These are phyloP conservation scores for Chunga burmeisteri DNA, from an alignment of 2,113 vertebrate genomes.

Conservation along the genomic window DNA sequence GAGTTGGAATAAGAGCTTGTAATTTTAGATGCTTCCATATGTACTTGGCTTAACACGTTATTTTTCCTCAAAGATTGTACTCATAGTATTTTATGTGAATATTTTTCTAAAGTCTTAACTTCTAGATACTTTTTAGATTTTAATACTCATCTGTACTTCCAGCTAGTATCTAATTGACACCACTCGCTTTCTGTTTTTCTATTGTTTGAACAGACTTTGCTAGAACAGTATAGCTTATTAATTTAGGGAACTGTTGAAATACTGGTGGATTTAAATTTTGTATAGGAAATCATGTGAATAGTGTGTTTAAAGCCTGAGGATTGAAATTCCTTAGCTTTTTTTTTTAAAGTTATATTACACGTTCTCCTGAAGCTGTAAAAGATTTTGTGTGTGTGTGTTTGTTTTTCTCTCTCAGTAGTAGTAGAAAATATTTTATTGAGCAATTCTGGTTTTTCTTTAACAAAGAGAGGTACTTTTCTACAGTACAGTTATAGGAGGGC, in stretches of 20 bases:
- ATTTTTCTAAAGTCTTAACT: constrained; percentile 37
- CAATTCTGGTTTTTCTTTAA: not conserved
- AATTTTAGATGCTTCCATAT: constrained; percentile 55
- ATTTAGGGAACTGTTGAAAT: not conserved
- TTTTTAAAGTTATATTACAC: not conserved
- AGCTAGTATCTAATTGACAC: not conserved
- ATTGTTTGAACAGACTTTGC: not conserved
- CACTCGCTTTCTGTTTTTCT: not conserved
- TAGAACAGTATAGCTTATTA: not conserved
- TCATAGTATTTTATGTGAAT: constrained; percentile 31
- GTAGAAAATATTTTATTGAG: not conserved
- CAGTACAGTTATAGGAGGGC: not conserved
- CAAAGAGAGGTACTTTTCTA: not conserved
- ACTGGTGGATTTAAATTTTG: not conserved
- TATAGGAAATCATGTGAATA: not conserved
- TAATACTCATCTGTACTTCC: not conserved
- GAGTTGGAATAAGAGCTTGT: constrained; percentile 40
- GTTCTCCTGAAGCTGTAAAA: not conserved
- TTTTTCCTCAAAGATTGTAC: constrained; percentile 22
- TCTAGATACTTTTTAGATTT: not conserved
- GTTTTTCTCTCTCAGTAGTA: not conserved
- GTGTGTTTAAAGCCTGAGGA: not conserved
- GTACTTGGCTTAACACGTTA: constrained; percentile 45
- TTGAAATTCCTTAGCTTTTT: not conserved
- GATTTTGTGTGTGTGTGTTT: not conserved